A percentile compares a stretch with the other conserved stretches of the same genome.
These are phyloP conservation scores for Neoitamus cyanurus DNA, from an alignment of 2,888 invertebrate species.

Conservation along the genomic window DNA sequence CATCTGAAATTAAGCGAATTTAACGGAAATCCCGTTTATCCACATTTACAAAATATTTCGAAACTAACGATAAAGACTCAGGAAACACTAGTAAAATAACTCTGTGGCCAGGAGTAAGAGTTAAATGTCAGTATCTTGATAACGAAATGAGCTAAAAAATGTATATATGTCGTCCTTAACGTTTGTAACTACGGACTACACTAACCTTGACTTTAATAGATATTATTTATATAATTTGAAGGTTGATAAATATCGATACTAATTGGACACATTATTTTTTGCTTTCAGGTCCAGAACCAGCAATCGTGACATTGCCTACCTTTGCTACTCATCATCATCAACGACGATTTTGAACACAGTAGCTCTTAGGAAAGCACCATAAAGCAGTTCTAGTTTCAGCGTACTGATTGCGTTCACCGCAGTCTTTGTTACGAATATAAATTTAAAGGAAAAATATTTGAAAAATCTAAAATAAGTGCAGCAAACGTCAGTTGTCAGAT, in stretches of 20 bases:
- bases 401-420: conserved; percentile 35
- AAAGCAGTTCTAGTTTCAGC: conserved; percentile 3
- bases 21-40: too few species aligned
- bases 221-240: too few species aligned
- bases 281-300: conserved; percentile 32
- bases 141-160: too few species aligned
- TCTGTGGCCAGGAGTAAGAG: too few species aligned
- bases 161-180: too few species aligned
- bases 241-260: background rate
- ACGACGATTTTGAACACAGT: background rate
- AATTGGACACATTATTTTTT: conserved; percentile 10
- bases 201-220: too few species aligned
- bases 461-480: background rate
- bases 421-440: conserved; percentile 18
- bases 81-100: too few species aligned
- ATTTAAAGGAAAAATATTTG: conserved; percentile 5
- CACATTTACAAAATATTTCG: too few species aligned
- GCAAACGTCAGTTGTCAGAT: conserved; percentile 35
- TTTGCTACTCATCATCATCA: conserved; percentile 16
- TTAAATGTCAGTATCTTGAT: too few species aligned
- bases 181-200: too few species aligned
- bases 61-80: too few species aligned
- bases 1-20: too few species aligned
- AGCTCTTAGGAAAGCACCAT: background rate
- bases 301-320: conserved; percentile 46